Evolutionary conservation across 2,888 invertebrate genomes (phyloP), one percentile per base, ranked within the genome.

Genomic region (Caenorhabditis zanzibari): DNA sequence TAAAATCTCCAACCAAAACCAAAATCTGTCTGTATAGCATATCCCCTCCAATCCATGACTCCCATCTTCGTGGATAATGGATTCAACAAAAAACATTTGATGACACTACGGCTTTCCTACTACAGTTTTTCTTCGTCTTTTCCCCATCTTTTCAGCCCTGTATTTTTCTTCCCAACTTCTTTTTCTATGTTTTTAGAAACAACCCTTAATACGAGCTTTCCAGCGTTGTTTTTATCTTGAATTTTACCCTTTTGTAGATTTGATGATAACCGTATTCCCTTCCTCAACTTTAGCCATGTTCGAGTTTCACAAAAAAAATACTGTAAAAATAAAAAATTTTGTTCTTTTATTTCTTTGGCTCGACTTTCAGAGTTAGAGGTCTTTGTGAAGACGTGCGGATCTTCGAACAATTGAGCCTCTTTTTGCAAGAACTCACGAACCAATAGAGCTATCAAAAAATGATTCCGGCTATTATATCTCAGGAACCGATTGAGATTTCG

Each of bases 21-120:
- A 44, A 47, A 44, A 22, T 69, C 56, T 72, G 66, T 79, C 71
- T 80, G 71, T 72, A 80, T 72, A 72, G 80, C 79, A 77, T 77
- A 77, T 77, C 76, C 76, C 38, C 6, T 38, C 10, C 44, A 10
- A 47, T 69, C 76, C 76, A 76, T 76, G 68, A 77, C 76, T n/a
- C 61, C 47, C 47, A 44, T 44, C 44, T 19, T 47, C 19, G 19
- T 47, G 47, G 47, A 47, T 59, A 77, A 77, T 77, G 76, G 71
- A 77, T 77, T 54, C 44, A 38, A 38, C 6, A 6, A 38, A 69
- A 38, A 32, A 24, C 44, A 14, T 44, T 16, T 44, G 38, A 59
- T 44, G 56, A 68, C 68, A 77, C 59, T 77, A 77, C 77, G 77
- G 77, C 69, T 77, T 77, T 38, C 32, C 24, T 28, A 26, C 54